Percentiles rank a stretch among this genome's conserved stretches.
phyloP scores from a whole-genome alignment of 2,888 invertebrate genomes.

The Epirrita christyi region DNA sequence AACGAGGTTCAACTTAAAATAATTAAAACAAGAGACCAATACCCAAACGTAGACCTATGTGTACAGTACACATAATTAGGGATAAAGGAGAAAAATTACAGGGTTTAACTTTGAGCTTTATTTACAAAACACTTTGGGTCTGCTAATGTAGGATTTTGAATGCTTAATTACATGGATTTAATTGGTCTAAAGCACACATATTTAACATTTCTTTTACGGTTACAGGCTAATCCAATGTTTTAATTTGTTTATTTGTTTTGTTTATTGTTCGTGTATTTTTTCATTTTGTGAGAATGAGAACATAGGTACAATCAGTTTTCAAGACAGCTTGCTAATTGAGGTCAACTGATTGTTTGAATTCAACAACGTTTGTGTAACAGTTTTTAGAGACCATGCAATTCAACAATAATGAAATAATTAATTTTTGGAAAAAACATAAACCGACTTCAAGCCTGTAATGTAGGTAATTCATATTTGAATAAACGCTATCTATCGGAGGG shows the following conservation, averaged over 20 bases:
- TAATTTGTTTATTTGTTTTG: slow-evolving; percentile 7
- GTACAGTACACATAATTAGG: slow-evolving; percentile 31
- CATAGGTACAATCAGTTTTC: background rate
- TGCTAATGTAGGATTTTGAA: slow-evolving; percentile 44
- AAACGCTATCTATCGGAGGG: too few species aligned
- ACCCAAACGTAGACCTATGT: slow-evolving; percentile 18
- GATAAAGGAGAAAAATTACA: slow-evolving; percentile 45
- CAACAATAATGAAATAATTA: too few species aligned
- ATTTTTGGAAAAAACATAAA: too few species aligned
- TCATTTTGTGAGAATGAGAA: slow-evolving; percentile 1
- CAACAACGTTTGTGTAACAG: too few species aligned
- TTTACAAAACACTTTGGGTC: slow-evolving; percentile 51
- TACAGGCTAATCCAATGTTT: slow-evolving; percentile 10
- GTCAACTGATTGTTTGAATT: too few species aligned
- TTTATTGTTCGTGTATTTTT: background rate
- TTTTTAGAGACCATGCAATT: too few species aligned
- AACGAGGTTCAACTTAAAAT: background rate
- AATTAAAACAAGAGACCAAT: slow-evolving; percentile 8
- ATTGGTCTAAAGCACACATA: slow-evolving; percentile 41
- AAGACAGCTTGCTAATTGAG: too few species aligned
- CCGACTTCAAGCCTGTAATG: too few species aligned
- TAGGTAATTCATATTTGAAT: too few species aligned
- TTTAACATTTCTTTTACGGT: slow-evolving; percentile 37
- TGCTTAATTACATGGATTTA: slow-evolving; percentile 50
- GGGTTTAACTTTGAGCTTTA: slow-evolving; percentile 42